Conservation (phyloP, 2,797 vertebrate species). For the Orientallactaga sibirica region DNA sequence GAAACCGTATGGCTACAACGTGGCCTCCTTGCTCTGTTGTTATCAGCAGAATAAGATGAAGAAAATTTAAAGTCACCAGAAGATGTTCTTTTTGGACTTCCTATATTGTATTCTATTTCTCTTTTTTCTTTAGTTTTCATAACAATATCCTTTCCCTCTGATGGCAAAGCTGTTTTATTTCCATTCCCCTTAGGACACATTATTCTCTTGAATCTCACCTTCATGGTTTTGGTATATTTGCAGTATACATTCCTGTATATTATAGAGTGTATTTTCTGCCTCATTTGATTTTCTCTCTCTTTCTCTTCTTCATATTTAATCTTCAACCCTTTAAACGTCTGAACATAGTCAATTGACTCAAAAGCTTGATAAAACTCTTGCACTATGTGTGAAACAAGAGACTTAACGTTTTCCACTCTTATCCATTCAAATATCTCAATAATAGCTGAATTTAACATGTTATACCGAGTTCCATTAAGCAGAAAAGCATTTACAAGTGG, state of each 20-base stretch:
- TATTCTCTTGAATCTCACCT: slow-evolving; percentile 91
- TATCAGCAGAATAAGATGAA: slow-evolving; percentile 88
- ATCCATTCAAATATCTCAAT: slow-evolving; percentile 98
- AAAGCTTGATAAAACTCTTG: slow-evolving; percentile 97
- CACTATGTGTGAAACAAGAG: slow-evolving; percentile 95
- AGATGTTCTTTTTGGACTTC: slow-evolving; percentile 85
- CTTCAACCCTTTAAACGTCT: slow-evolving; percentile 98
- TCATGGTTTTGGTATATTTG: slow-evolving; percentile 89
- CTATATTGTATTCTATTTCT: slow-evolving; percentile 89
- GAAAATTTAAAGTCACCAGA: slow-evolving; percentile 87
- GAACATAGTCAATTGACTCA: slow-evolving; percentile 97
- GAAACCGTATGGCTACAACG: slow-evolving; percentile 90
- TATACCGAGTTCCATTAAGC: slow-evolving; percentile 96
- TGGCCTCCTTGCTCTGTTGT: slow-evolving; percentile 90
- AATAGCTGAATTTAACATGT: slow-evolving; percentile 97
- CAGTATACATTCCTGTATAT: slow-evolving; percentile 88
- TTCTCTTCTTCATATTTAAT: slow-evolving; percentile 96
- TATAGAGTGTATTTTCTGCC: slow-evolving; percentile 88
- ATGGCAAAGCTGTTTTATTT: slow-evolving; percentile 88
- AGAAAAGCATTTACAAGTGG: slow-evolving; percentile 96
- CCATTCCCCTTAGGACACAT: slow-evolving; percentile 93
- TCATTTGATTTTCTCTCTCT: slow-evolving; percentile 91
- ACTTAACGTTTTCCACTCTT: slow-evolving; percentile 96
- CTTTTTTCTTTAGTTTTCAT: slow-evolving; percentile 93
- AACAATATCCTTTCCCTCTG: slow-evolving; percentile 92